Conservation (phyloP, 2,797 vertebrate species). For the Sebastes vulpes region DNA sequence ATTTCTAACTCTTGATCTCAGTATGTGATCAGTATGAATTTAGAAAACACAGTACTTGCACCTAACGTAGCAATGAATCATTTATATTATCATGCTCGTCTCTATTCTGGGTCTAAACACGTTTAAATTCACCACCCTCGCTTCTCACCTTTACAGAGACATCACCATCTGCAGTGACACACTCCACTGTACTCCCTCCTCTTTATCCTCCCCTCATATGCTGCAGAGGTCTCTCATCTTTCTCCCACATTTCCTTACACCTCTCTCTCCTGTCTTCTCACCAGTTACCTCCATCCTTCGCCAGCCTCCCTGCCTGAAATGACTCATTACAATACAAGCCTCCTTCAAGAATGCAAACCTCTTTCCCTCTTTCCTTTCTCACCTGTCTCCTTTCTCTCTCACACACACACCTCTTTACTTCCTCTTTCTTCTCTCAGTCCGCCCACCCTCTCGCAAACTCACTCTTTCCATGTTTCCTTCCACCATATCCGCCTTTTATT, state of each 20-base stretch:
- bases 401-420: not conserved
- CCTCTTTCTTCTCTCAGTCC: not conserved
- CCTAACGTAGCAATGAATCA: conserved; percentile 5
- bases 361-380: conserved; percentile 15
- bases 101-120: conserved; percentile 35
- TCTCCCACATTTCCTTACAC: conserved; percentile 58
- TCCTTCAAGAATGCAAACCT: conserved; percentile 18
- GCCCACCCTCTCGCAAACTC: not conserved
- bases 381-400: not conserved
- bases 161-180: conserved; percentile 50
- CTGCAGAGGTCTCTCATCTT: conserved; percentile 22
- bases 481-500: not conserved
- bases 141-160: conserved; percentile 56
- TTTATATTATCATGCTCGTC: conserved; percentile 20
- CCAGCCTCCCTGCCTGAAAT: conserved; percentile 19
- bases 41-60: not conserved
- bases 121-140: conserved; percentile 40
- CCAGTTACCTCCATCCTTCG: conserved; percentile 28
- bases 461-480: not conserved
- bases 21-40: conserved; percentile 7
- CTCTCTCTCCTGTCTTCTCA: conserved; percentile 29
- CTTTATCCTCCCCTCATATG: conserved; percentile 29
- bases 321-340: conserved; percentile 33
- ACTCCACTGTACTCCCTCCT: conserved; percentile 15
- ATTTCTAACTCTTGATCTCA: conserved; percentile 37